Evolutionary conservation across 2,797 vertebrate species (phyloP).

Genomic region (Champsocephalus esox): DNA sequence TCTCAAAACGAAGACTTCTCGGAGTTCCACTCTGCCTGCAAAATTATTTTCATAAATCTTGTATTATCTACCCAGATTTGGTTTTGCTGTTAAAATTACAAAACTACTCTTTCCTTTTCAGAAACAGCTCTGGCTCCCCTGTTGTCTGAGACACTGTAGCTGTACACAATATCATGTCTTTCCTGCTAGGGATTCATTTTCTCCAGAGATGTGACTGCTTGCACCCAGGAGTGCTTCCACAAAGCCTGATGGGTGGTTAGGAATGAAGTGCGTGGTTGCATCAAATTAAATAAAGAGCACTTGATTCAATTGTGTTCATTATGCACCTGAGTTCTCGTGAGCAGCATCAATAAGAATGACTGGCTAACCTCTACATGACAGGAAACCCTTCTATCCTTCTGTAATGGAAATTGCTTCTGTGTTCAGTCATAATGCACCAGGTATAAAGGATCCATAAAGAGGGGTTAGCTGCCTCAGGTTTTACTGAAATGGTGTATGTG

Average conservation of each 20-base stretch:
- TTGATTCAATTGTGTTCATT: slow-evolving; percentile 12
- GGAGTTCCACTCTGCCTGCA: neutral
- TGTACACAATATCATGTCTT: slow-evolving; percentile 21
- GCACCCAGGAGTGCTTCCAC: neutral
- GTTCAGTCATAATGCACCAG: neutral
- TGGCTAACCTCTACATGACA: neutral
- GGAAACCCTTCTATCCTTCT: slow-evolving; percentile 1
- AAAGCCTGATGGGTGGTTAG: slow-evolving; percentile 18
- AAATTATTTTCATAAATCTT: neutral
- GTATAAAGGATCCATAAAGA: neutral
- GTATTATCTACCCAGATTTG: slow-evolving; percentile 18
- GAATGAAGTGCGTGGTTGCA: slow-evolving; percentile 5
- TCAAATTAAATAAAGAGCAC: slow-evolving; percentile 18
- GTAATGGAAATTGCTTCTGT: slow-evolving; percentile 4
- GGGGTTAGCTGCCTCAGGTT: slow-evolving; percentile 14
- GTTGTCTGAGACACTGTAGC: slow-evolving; percentile 10
- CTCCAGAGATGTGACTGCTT: slow-evolving; percentile 3
- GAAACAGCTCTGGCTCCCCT: slow-evolving; percentile 4
- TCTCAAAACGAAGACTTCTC: slow-evolving; percentile 6
- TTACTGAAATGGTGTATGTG: slow-evolving; percentile 15
- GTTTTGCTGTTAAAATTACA: neutral
- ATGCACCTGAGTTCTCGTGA: slow-evolving; percentile 5
- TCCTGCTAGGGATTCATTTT: slow-evolving; percentile 5
- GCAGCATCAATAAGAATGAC: slow-evolving; percentile 2
- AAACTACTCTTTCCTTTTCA: neutral